Evolutionary conservation across 2,888 invertebrate species (phyloP), one percentile per base, ranked within the genome.

Genomic region (Ophion ventricosus): DNA sequence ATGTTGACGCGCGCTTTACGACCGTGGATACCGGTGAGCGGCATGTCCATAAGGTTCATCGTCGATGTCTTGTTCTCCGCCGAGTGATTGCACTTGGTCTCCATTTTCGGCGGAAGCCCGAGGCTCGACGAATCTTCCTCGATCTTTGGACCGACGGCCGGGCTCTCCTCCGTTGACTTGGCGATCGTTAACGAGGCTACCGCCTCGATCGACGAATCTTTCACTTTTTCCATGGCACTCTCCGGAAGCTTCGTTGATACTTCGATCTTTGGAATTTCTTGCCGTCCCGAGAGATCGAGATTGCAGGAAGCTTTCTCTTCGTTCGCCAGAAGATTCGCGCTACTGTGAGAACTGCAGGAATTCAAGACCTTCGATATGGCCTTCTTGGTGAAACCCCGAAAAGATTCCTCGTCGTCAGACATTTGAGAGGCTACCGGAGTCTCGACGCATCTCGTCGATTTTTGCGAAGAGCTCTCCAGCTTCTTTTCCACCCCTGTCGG

Each of bases 1-100:
- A 96, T 96, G 88, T 96, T 96, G 0, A 96, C 95, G 89, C 95
- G 95, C 23, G 95, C 95, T 90, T 95, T 95, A 29, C 94, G 94
- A 23, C 93, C 90, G 69, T 93, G 91, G 23, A 92, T 92, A 0
- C 94, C 89, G 69, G 90, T 85, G 7, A 88, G 63, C 7, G 92
- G 88, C 86, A 92, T 91, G 40, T 92, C 91, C 26, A 91, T 89
- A 10, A 92, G 87, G 64, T 90, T 91, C 1, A 84, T 80, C 1
- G 87, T 61, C 11, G 87, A 70, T 40, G 80, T 35, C 54, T 86
- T 86, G 23, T 82, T 79, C 43, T 88, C 87, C 17, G n/a, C 10
- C 7, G 23, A 17, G 11, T 90, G 88, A 82, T 76, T 82, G 70
- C 86, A 90, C 57, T 88, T 87, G 54, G 83, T 85, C 20, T 88